These are phyloP conservation scores for Dermatophagoides farinae DNA, from an alignment of 1,140 invertebrate genomes.

Conservation along the genomic window DNA sequence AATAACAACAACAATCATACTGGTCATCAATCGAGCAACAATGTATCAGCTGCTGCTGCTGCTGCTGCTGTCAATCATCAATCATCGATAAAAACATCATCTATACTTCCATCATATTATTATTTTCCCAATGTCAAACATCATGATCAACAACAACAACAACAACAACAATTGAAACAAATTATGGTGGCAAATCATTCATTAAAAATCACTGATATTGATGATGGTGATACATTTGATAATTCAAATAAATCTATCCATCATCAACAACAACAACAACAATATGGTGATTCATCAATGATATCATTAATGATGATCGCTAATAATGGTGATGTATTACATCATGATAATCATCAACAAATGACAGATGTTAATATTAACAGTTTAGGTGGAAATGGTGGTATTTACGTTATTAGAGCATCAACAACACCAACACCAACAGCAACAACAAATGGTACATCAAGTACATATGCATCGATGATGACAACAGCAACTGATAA, in stretches of 20 bases:
- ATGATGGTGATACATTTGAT: neutral
- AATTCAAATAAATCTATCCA: neutral
- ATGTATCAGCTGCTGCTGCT: neutral
- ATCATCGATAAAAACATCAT: too few relatives aligned
- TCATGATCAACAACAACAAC: neutral
- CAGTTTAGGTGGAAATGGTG: neutral
- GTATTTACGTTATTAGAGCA: neutral
- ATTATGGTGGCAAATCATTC: neutral
- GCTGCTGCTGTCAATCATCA: neutral
- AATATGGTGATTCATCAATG: too few relatives aligned
- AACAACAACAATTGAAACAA: neutral
- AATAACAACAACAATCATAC: neutral
- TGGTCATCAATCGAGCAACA: neutral
- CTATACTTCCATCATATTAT: neutral
- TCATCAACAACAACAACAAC: too few relatives aligned
- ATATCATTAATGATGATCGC: too few relatives aligned
- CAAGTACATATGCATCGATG: constrained; percentile 1
- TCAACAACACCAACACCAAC: neutral
- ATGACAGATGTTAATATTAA: neutral
- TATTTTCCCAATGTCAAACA: neutral
- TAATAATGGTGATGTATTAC: too few relatives aligned
- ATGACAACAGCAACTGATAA: neutral
- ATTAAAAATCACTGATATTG: neutral
- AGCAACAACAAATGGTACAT: neutral
- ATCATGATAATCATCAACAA: neutral